Conservation (phyloP, 2,797 vertebrate species). For the Sebastes minor region DNA sequence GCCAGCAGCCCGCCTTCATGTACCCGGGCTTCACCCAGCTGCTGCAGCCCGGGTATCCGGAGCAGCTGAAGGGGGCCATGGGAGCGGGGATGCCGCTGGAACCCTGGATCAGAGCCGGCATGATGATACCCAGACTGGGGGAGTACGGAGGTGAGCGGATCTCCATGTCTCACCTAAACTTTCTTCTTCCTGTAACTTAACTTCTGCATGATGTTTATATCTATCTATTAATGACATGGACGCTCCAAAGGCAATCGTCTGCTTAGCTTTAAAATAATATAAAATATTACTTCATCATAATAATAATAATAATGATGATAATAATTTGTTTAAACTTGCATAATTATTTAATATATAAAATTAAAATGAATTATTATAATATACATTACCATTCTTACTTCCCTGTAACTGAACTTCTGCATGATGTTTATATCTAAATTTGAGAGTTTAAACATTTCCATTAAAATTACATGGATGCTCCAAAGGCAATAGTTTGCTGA, state of each 20-base stretch:
- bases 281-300: neutral
- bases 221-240: neutral
- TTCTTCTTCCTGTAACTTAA: neutral
- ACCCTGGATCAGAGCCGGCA: conserved; percentile 90
- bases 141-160: conserved; percentile 83
- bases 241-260: neutral
- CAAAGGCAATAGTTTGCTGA: neutral
- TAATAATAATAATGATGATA: neutral
- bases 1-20: conserved; percentile 83
- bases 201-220: neutral
- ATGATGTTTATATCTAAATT: neutral
- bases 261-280: neutral
- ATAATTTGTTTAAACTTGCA: neutral
- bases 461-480: neutral
- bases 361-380: too few species aligned
- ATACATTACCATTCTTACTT: too few species aligned
- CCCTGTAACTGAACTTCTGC: neutral
- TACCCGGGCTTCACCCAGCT: conserved; percentile 84
- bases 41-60: conserved; percentile 75
- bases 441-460: neutral
- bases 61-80: conserved; percentile 83
- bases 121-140: conserved; percentile 86
- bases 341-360: neutral
- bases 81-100: conserved; percentile 72
- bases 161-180: neutral